Evolutionary conservation across 2,797 vertebrate genomes (phyloP).

Genomic region (Etheostoma nigrum): DNA sequence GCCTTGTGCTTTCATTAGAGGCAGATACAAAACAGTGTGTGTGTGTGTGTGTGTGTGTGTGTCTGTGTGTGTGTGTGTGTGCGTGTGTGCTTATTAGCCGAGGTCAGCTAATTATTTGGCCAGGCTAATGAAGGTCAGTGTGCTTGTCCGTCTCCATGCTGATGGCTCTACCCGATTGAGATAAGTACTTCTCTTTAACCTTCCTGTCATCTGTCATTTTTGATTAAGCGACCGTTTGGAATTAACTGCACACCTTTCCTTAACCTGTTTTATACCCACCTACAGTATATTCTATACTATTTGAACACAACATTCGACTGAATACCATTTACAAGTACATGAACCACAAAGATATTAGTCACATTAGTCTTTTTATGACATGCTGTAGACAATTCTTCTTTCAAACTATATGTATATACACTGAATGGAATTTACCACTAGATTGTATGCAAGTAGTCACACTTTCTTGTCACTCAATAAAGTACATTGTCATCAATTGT

Average conservation of each 20-base stretch:
- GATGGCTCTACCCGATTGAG: slow-evolving; percentile 80
- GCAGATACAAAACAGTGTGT: slow-evolving; percentile 69
- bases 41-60: slow-evolving; percentile 29
- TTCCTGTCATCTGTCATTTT: slow-evolving; percentile 79
- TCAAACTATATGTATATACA: slow-evolving; percentile 11
- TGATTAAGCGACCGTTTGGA: slow-evolving; percentile 67
- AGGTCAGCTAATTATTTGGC: slow-evolving; percentile 88
- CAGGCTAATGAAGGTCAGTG: slow-evolving; percentile 86
- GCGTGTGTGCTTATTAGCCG: slow-evolving; percentile 80
- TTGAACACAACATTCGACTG: background rate
- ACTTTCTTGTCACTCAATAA: slow-evolving; percentile 57
- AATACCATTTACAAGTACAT: background rate
- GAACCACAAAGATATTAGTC: background rate
- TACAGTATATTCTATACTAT: background rate
- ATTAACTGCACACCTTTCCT: slow-evolving; percentile 60
- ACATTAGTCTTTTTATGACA: slow-evolving; percentile 17
- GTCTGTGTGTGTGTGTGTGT: slow-evolving; percentile 28
- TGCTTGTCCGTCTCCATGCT: slow-evolving; percentile 78
- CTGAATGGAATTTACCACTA: background rate
- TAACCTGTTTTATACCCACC: slow-evolving; percentile 20
- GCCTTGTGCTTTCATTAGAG: slow-evolving; percentile 77
- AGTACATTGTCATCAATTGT: slow-evolving; percentile 41
- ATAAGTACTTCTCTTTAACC: slow-evolving; percentile 82
- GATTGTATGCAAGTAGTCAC: background rate
- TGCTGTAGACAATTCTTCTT: slow-evolving; percentile 14